These are phyloP conservation scores for Mesembrinibis cayennensis DNA, from an alignment of 2,113 vertebrate genomes.

Conservation along the genomic window DNA sequence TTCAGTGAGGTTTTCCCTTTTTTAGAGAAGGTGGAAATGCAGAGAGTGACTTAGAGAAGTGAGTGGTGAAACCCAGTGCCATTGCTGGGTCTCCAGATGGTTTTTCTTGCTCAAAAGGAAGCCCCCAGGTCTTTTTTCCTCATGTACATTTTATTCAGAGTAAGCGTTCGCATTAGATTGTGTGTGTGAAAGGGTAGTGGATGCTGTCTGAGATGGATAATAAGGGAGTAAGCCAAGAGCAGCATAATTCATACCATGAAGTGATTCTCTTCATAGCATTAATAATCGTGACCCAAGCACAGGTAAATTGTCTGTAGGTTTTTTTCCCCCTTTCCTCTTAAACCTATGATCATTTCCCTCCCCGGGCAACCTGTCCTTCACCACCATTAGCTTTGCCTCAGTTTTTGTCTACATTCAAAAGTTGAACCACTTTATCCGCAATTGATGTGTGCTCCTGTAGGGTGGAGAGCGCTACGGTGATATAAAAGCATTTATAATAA, in stretches of 20 bases:
- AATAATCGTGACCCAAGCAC: constrained; percentile 12
- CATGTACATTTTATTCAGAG: not conserved
- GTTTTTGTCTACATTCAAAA: constrained; percentile 8
- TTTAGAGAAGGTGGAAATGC: not conserved
- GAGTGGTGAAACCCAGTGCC: not conserved
- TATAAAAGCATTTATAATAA: not conserved
- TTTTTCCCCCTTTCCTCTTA: not conserved
- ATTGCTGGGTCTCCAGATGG: not conserved
- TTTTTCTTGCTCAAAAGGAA: not conserved
- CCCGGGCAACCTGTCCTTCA: not conserved
- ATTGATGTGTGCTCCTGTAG: constrained; percentile 5
- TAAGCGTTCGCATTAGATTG: not conserved
- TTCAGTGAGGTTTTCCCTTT: not conserved
- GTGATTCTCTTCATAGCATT: not conserved
- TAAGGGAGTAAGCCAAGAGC: not conserved
- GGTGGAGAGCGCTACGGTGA: not conserved
- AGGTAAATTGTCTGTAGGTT: not conserved
- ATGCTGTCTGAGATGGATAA: not conserved
- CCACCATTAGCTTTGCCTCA: not conserved
- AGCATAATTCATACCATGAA: not conserved
- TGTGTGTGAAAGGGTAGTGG: not conserved
- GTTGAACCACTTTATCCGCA: not conserved
- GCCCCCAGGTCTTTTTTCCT: not conserved
- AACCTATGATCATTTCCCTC: constrained; percentile 29
- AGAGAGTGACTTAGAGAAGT: not conserved